phyloP scores from a whole-genome alignment of 2,888 invertebrate species.

The Acanthosoma haemorrhoidale region DNA sequence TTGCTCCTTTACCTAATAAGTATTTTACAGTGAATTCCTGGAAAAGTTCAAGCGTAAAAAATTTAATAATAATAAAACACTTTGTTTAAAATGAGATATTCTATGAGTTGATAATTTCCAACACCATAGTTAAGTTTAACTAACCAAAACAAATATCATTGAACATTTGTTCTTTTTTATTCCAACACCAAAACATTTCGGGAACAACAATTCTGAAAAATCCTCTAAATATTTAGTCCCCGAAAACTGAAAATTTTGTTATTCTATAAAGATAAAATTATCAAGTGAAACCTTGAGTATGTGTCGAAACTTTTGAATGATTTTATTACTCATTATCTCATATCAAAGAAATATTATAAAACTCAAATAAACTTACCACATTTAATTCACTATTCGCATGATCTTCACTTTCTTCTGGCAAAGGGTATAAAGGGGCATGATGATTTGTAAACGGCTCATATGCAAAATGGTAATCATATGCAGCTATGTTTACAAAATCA shows the following conservation, averaged over 20 bases:
- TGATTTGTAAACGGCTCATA: conserved; percentile 88
- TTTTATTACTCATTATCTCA: not conserved
- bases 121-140: no score
- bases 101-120: no score
- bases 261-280: no score
- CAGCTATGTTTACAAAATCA: conserved; percentile 86
- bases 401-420: conserved; percentile 75
- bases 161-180: no score
- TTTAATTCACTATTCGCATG: conserved; percentile 82
- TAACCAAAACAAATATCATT: no score
- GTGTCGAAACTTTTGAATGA: not conserved
- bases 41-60: not conserved
- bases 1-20: conserved; percentile 26
- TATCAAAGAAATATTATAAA: not conserved
- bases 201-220: no score
- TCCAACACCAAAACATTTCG: no score
- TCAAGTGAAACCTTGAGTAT: no score
- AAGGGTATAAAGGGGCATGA: conserved; percentile 76
- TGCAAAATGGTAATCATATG: conserved; percentile 89
- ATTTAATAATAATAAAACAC: not conserved
- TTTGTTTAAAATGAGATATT: not conserved
- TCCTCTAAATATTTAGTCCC: no score
- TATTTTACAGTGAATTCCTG: conserved; percentile 34
- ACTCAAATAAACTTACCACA: conserved; percentile 66
- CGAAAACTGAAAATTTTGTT: no score